A percentile compares a stretch with the other conserved stretches of the same genome.
phyloP scores from a whole-genome alignment of 2,113 vertebrate species.

The Tyto alba region DNA sequence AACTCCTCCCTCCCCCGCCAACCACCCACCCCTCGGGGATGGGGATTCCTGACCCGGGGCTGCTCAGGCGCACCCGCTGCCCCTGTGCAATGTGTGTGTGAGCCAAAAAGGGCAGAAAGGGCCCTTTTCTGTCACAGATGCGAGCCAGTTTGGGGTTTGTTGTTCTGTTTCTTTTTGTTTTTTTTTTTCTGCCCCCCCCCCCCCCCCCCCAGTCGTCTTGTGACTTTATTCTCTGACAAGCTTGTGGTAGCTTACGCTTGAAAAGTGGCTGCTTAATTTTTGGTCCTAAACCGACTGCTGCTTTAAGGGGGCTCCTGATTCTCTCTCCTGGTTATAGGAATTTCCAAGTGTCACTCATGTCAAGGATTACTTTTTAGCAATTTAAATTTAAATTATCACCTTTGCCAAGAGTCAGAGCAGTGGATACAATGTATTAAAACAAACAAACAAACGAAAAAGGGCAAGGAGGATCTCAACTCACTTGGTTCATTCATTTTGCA shows the following conservation, averaged over 20 bases:
- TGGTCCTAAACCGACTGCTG: background rate
- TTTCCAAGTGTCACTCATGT: background rate
- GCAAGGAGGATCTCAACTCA: background rate
- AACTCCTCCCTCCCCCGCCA: accelerated
- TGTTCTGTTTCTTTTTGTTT: too few species aligned
- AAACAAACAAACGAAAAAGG: background rate
- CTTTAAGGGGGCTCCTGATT: background rate
- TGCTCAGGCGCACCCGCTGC: background rate
- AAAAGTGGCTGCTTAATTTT: background rate
- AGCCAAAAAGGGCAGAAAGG: background rate
- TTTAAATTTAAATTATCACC: background rate
- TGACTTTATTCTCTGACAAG: background rate
- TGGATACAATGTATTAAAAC: background rate
- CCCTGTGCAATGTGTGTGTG: background rate
- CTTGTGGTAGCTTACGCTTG: background rate
- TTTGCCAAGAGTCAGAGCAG: background rate
- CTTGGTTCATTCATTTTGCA: background rate
- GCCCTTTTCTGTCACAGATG: background rate
- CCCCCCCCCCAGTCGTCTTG: background rate
- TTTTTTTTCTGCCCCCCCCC: too few species aligned
- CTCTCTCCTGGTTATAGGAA: background rate
- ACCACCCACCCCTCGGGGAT: too few species aligned
- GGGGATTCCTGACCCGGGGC: background rate
- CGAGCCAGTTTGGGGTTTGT: background rate
- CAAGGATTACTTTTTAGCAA: background rate